Conservation (phyloP, 1,140 invertebrate species). For the Apocrypta bakeri region DNA sequence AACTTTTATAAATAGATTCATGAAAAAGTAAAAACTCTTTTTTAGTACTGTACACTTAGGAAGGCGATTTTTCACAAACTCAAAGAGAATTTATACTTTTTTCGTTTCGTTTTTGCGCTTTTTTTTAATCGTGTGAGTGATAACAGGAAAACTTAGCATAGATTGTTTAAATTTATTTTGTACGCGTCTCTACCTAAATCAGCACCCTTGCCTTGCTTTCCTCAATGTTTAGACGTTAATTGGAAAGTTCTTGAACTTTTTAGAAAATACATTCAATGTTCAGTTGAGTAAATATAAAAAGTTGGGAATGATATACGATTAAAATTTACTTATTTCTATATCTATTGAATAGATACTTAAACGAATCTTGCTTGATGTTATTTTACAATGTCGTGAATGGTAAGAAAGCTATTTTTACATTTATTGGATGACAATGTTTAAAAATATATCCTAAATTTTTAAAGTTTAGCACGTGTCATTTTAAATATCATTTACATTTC, state of each 20-base stretch:
- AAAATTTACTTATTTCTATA: constrained; percentile 10
- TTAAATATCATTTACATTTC: constrained; percentile 21
- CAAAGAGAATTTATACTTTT: constrained; percentile 1
- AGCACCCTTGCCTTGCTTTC: constrained; percentile 25
- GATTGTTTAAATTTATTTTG: constrained; percentile 11
- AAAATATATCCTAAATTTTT: constrained; percentile 2
- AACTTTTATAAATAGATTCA: constrained; percentile 26
- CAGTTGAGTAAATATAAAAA: neutral
- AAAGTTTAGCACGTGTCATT: constrained; percentile 14
- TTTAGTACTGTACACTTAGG: constrained; percentile 35
- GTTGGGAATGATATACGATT: constrained; percentile 36
- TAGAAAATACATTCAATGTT: constrained; percentile 17
- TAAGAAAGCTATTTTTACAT: neutral
- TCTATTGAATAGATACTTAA: constrained; percentile 7
- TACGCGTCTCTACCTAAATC: constrained; percentile 16
- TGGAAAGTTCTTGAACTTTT: neutral
- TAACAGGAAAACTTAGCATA: neutral
- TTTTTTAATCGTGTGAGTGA: neutral
- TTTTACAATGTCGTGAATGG: constrained; percentile 28
- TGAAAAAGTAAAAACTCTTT: constrained; percentile 43
- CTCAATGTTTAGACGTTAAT: constrained; percentile 4
- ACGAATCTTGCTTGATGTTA: constrained; percentile 21
- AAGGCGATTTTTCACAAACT: constrained; percentile 26
- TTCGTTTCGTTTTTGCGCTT: neutral
- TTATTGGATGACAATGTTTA: neutral